Evolutionary conservation across 2,797 vertebrate species (phyloP), one percentile per base, ranked within the genome.

Genomic region (Nasua narica): DNA sequence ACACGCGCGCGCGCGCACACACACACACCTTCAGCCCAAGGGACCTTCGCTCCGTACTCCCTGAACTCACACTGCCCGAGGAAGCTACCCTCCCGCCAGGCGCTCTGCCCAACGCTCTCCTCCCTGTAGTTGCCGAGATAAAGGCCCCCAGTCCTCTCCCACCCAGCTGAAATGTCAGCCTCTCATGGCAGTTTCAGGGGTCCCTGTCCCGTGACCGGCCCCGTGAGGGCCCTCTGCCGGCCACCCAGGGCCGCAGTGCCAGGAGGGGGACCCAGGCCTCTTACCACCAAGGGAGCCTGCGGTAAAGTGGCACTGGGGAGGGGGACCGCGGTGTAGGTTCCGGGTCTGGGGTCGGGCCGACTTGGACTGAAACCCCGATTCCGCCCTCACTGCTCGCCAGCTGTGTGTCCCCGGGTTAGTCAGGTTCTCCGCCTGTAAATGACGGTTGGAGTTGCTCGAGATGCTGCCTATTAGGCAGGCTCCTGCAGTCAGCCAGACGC

Each of bases 391-490:
- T 46, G 13, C 52, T 35, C 9, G 25, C 19, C 83, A 35, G 19
- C 29, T 29, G 29, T 43, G 35, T 11, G 27, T 35, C 67, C 52
- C 50, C 2, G 48, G 81, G 15, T 56, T 2, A 37, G 15, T n/a
- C 50, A 3, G 16, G 13, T 25, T 46, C 40, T 43, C 56, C 6
- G 1, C 35, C 70, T 6, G 3, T 46, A 14, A 16, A 10, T 7
- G 50, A 12, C 48, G 5, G 0, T 5, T 11, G 76, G 56, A 19
- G 16, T 40, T 32, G 40, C 52, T 14, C 9, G 83, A 77, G 52
- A 25, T 6, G 0, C 25, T 2, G 1, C 9, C 0, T 0, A 0
- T 23, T 1, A 43, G 37, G 56, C 87, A 10, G 56, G 27, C 35
- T 29, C 23, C 16, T 19, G 1, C 9, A 78, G 5, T 13, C 27